These are phyloP conservation scores for Catocala fraxini DNA, from an alignment of 2,888 invertebrate genomes.

Conservation along the genomic window DNA sequence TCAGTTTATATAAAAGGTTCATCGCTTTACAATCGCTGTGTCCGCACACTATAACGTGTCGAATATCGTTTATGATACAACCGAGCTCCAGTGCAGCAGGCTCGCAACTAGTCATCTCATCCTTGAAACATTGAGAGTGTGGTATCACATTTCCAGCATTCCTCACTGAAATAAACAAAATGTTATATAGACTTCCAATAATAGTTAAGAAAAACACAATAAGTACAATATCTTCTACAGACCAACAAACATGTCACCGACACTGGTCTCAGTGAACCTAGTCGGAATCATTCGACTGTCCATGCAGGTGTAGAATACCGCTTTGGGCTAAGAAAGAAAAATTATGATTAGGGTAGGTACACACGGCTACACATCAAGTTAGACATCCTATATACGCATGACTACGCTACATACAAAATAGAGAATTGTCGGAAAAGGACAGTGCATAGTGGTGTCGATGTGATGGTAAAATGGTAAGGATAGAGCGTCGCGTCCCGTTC, in stretches of 20 bases:
- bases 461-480: too few species aligned
- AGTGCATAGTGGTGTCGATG: too few species aligned
- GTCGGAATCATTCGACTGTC: constrained; percentile 99
- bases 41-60: constrained; percentile 98
- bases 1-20: constrained; percentile 95
- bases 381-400: too few species aligned
- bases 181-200: not conserved
- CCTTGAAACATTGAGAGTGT: constrained; percentile 95
- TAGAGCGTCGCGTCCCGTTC: too few species aligned
- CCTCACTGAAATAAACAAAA: constrained; percentile 89
- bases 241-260: constrained; percentile 99
- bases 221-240: constrained; percentile 57
- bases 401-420: too few species aligned
- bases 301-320: constrained; percentile 99
- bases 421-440: too few species aligned
- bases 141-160: constrained; percentile 99
- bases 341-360: not conserved
- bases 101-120: constrained; percentile 96
- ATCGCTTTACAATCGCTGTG: constrained; percentile 99
- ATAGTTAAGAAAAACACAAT: not conserved
- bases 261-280: constrained; percentile 97
- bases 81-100: constrained; percentile 98
- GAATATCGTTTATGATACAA: constrained; percentile 96
- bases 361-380: too few species aligned
- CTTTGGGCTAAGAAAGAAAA: constrained; percentile 93